Conservation (phyloP, 2,797 vertebrate genomes). For the Anguilla pacifica region DNA sequence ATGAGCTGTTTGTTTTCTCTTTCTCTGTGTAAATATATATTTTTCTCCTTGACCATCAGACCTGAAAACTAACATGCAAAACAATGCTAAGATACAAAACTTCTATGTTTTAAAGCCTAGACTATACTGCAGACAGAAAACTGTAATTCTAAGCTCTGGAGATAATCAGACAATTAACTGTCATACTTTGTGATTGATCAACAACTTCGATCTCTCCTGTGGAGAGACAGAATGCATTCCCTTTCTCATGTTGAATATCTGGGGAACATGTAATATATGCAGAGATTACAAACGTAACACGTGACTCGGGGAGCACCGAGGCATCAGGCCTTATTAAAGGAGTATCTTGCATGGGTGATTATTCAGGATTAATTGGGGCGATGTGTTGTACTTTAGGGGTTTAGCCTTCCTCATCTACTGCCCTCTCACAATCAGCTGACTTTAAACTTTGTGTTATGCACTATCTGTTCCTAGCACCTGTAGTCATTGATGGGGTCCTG, state of each 20-base stretch:
- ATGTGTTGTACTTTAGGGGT: neutral
- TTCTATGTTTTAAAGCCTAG: too few species aligned
- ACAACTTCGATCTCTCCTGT: too few species aligned
- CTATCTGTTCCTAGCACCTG: neutral
- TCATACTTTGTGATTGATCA: too few species aligned
- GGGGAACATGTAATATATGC: too few species aligned
- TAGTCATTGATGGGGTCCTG: neutral
- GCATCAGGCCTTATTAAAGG: neutral
- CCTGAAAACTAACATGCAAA: neutral
- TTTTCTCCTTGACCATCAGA: neutral
- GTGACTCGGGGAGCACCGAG: neutral
- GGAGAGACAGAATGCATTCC: too few species aligned
- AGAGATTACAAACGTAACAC: too few species aligned
- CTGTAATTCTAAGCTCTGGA: too few species aligned
- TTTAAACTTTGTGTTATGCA: neutral
- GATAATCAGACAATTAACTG: too few species aligned
- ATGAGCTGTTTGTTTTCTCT: neutral
- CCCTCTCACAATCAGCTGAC: neutral
- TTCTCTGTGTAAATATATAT: neutral
- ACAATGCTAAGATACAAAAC: too few species aligned
- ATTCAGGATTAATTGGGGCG: neutral
- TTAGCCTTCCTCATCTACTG: neutral
- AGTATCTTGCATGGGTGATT: neutral
- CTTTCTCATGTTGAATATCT: too few species aligned
- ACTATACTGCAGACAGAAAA: too few species aligned